phyloP scores from a whole-genome alignment of 1,140 invertebrate genomes.

The Bombyx mori region ASM3026992v2 NC_085123.1:4408501-4409000 shows the following conservation, averaged over 20 bases:
- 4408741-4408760: conserved; percentile 6
- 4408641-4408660: conserved; percentile 8
- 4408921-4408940: too few species aligned
- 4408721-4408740: conserved; percentile 7
- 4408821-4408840: too few species aligned
- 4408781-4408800: neutral
- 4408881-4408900: too few species aligned
- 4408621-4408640: conserved; percentile 10
- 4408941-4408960: too few species aligned
- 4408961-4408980: too few species aligned
- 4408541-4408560: conserved; percentile 3
- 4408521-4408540: neutral
- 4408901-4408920: too few species aligned
- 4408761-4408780: neutral
- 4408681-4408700: conserved; percentile 11
- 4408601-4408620: conserved; percentile 8
- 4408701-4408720: conserved; percentile 6
- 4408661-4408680: conserved; percentile 14
- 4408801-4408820: too few species aligned
- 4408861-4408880: too few species aligned
- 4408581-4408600: conserved; percentile 11
- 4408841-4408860: too few species aligned
- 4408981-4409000: too few species aligned
- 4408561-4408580: conserved; percentile 4
- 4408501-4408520: too few species aligned